A percentile compares a stretch with the other conserved stretches of the same genome.
Evolutionary conservation across 2,113 vertebrate genomes (phyloP).

Genomic region (Pseudorasbora parva): DNA sequence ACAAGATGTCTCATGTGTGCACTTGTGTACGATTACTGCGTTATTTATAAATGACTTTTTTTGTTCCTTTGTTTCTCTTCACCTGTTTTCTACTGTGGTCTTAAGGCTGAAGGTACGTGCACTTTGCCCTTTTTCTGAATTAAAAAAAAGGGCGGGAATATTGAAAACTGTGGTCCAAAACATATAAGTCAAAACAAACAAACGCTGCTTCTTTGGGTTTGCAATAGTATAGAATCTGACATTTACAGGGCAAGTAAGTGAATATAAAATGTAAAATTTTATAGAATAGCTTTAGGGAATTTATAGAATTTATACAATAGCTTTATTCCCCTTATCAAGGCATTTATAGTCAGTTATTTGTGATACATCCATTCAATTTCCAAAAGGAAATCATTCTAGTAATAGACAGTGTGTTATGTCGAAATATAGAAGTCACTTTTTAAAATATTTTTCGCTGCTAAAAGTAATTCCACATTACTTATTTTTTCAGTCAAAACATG

Average conservation of each 20-base stretch:
- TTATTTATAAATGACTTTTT: conserved; percentile 61
- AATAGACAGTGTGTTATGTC: neutral
- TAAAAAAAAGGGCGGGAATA: conserved; percentile 30
- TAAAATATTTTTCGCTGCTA: neutral
- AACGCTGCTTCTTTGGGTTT: neutral
- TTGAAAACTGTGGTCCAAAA: neutral
- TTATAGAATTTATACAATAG: neutral
- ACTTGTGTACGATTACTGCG: conserved; percentile 49
- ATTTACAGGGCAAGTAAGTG: neutral
- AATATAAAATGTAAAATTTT: neutral
- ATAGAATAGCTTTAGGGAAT: neutral
- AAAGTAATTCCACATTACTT: neutral
- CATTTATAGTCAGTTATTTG: neutral
- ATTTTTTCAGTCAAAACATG: neutral
- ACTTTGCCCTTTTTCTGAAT: conserved; percentile 24
- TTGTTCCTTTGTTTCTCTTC: conserved; percentile 34
- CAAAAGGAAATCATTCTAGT: neutral
- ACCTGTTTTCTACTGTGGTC: conserved; percentile 51
- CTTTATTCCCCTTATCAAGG: neutral
- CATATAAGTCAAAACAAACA: neutral
- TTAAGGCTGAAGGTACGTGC: conserved; percentile 32
- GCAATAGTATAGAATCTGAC: neutral
- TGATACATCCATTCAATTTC: neutral
- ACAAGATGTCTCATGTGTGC: neutral
- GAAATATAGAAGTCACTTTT: neutral